These are phyloP conservation scores for Drosophila subsilvestris DNA, from an alignment of 2,888 invertebrate species.

Conservation along the genomic window DNA sequence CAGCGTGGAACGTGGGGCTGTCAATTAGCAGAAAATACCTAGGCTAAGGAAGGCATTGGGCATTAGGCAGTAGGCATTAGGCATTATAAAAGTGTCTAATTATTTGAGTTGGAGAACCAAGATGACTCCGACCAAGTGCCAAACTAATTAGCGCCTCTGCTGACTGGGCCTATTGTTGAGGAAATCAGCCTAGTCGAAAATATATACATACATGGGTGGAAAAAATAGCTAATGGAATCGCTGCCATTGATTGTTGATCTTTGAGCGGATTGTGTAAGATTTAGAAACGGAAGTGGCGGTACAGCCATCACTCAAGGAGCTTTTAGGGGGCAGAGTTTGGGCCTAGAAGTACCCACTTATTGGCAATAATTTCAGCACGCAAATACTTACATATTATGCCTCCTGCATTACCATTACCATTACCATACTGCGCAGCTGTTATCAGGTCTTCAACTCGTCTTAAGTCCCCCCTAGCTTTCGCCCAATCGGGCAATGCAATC, in stretches of 20 bases:
- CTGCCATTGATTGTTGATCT: background rate
- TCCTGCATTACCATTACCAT: background rate
- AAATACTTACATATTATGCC: background rate
- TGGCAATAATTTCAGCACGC: background rate
- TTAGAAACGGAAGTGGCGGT: background rate
- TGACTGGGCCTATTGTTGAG: constrained; percentile 12
- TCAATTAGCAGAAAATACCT: constrained; percentile 43
- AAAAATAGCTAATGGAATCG: constrained; percentile 19
- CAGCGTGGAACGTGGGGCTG: constrained; percentile 6
- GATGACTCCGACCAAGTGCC: constrained; percentile 26
- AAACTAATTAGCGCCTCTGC: constrained; percentile 33
- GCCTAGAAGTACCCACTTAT: background rate
- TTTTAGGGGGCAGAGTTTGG: background rate
- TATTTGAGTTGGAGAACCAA: constrained; percentile 11
- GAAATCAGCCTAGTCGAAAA: too few relatives aligned
- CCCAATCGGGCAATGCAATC: constrained; percentile 41
- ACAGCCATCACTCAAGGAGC: background rate
- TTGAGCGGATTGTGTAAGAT: background rate
- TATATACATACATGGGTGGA: constrained; percentile 11
- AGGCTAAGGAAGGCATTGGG: constrained; percentile 8
- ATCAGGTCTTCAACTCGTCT: constrained; percentile 23
- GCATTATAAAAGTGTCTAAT: constrained; percentile 45
- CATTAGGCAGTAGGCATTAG: background rate
- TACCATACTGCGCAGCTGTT: constrained; percentile 8
- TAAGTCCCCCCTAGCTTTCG: constrained; percentile 32